Percentiles rank a stretch among this genome's conserved stretches.
phyloP scores from a whole-genome alignment of 1,140 invertebrate genomes.

The Melanaphis sacchari region DNA sequence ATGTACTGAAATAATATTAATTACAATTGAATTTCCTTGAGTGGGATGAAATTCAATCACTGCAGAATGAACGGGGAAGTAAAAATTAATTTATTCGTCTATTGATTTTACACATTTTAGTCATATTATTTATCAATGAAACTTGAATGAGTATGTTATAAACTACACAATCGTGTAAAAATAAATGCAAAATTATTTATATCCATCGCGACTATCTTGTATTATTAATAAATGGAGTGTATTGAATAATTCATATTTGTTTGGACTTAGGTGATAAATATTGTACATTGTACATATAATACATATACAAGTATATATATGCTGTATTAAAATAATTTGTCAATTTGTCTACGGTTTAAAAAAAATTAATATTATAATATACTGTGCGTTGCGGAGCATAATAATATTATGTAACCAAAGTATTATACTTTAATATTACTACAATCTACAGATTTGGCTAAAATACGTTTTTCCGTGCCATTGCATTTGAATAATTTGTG shows the following conservation, averaged over 20 bases:
- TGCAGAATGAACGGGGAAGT: neutral
- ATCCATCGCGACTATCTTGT: neutral
- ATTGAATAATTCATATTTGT: slow-evolving; percentile 7
- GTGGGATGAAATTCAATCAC: neutral
- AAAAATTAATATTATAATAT: neutral
- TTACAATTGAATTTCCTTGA: slow-evolving; percentile 7
- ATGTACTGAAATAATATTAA: slow-evolving; percentile 12
- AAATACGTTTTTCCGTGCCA: neutral
- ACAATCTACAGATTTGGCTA: neutral
- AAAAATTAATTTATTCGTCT: neutral
- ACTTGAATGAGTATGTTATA: neutral
- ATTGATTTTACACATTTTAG: neutral
- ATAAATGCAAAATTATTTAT: neutral
- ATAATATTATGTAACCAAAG: neutral
- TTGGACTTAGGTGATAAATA: neutral
- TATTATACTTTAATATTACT: neutral
- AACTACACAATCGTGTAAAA: neutral
- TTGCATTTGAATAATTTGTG: neutral
- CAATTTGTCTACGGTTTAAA: neutral
- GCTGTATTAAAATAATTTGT: neutral
- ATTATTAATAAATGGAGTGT: neutral
- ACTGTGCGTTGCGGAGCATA: neutral
- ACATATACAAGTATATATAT: neutral
- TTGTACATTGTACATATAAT: neutral
- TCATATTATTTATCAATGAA: slow-evolving; percentile 15